phyloP scores from a whole-genome alignment of 2,113 vertebrate species.

The Bubo bubo region DNA sequence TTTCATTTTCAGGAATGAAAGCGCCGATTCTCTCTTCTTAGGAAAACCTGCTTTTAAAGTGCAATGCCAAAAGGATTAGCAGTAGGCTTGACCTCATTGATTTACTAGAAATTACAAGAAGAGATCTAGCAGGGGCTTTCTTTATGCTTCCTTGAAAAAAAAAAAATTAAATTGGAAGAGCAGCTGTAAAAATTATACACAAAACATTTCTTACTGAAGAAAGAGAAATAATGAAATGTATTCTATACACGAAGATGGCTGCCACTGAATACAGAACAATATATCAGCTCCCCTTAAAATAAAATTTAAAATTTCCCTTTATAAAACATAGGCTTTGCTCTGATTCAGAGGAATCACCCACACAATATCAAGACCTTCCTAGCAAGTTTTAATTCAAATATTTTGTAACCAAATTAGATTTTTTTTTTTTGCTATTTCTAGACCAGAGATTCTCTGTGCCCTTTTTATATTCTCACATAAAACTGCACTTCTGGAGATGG shows the following conservation, averaged over 20 bases:
- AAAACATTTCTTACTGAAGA: neutral
- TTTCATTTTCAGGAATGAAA: neutral
- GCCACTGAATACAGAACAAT: neutral
- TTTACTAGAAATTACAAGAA: neutral
- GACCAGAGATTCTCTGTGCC: neutral
- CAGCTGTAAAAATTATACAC: neutral
- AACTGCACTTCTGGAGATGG: neutral
- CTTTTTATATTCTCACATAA: neutral
- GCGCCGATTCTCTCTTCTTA: neutral
- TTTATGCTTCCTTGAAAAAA: neutral
- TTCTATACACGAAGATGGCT: neutral
- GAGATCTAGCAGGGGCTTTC: neutral
- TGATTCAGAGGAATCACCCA: neutral
- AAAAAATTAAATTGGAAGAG: neutral
- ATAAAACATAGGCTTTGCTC: neutral
- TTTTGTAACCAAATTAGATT: neutral
- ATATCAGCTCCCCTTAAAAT: neutral
- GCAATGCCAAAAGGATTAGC: neutral
- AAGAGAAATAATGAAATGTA: neutral
- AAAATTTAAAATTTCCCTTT: neutral
- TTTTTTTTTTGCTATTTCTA: too few relatives aligned
- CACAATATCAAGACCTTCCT: neutral
- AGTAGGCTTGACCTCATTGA: neutral
- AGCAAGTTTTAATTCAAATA: neutral
- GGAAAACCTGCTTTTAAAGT: neutral